Conservation (phyloP, 2,797 vertebrate species). For the Lophura swinhoii region DNA sequence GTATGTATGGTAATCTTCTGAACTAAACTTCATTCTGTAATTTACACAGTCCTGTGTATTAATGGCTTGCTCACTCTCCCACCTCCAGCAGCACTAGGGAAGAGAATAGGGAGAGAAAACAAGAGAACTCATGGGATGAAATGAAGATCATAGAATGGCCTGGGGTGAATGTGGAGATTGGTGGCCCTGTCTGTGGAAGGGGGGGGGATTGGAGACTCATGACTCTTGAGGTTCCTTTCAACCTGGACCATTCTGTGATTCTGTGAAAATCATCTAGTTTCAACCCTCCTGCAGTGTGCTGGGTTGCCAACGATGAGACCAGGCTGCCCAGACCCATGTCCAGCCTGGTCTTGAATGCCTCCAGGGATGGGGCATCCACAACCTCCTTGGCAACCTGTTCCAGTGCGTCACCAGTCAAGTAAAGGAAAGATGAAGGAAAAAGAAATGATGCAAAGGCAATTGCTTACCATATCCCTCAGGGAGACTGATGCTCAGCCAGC, state of each 20-base stretch:
- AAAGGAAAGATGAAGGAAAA: background rate
- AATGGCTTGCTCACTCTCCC: background rate
- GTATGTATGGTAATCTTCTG: background rate
- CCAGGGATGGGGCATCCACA: too few species aligned
- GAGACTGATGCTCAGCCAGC: background rate
- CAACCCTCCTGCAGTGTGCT: too few species aligned
- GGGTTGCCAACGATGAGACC: too few species aligned
- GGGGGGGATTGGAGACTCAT: too few species aligned
- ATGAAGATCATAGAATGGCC: background rate
- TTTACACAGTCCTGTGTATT: background rate
- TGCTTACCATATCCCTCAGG: background rate
- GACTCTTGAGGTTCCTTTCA: too few species aligned
- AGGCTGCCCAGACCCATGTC: too few species aligned
- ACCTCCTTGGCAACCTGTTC: too few species aligned
- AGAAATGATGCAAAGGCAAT: background rate
- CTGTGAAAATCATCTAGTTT: too few species aligned
- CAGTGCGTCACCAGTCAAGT: background rate
- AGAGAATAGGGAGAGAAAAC: background rate
- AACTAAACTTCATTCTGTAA: background rate
- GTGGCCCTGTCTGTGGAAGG: too few species aligned
- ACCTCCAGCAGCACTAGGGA: background rate
- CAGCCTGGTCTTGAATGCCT: too few species aligned
- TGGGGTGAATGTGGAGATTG: too few species aligned
- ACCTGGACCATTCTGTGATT: too few species aligned
- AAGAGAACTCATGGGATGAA: background rate